Evolutionary conservation across 2,888 invertebrate genomes (phyloP), one percentile per base, ranked within the genome.

Genomic region (Cheilosia impressa): DNA sequence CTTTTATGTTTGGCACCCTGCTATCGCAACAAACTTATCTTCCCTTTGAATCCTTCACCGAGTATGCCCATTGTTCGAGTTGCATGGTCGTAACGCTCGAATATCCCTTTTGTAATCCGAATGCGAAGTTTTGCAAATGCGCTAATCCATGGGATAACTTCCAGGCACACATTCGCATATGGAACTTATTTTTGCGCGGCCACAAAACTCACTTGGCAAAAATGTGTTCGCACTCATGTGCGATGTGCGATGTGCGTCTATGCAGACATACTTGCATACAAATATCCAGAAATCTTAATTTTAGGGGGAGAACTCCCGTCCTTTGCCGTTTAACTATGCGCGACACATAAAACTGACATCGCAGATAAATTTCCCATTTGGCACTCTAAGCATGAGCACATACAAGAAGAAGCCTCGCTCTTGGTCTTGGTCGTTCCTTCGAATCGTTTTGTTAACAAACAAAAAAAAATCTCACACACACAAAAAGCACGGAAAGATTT

Each of bases 341-440:
- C 85, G 85, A 85, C 85, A 81, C 81, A 85, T 85, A 85, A 85
- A 85, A 85, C 81, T 81, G 85, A 81, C 85, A 60, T 85, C 66
- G 76, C 81, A 85, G 85, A 85, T 85, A 85, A 85, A 85, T 85
- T 85, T 85, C 76, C 72, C 81, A 85, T 85, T 85, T 85, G 81
- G 81, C 81, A 60, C 47, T 57, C 31, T 31, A 68, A 50, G 65
- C 45, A 22, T 6, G 27, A 38, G 41, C 24, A 66, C 13, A 27
- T 27, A 22, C 66, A 50, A 19, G 50, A 65, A 45, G 53, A 65
- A 66, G 55, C 55, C 43, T 22, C 22, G 22, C 2, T 22, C 22
- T 43, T 17, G 27, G 34, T 22, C 52, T 58, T 31, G 47, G 63
- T 55, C 22, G 2, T 57, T 31, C 24, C 45, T 55, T 65, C 43